Evolutionary conservation across 1,140 invertebrate species (phyloP).

Genomic region (Ganaspis sp.): DNA sequence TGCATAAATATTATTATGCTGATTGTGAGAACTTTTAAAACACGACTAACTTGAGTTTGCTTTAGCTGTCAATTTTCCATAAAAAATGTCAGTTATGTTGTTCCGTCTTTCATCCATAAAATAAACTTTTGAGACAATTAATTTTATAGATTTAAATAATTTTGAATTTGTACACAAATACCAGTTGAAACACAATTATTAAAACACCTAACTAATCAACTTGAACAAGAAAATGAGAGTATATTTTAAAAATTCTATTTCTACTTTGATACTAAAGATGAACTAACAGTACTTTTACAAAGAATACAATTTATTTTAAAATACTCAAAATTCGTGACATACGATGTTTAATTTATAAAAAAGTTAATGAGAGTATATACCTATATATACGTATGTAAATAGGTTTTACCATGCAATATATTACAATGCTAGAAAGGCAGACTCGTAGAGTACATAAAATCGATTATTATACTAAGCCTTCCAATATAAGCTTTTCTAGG

Average conservation of each 20-base stretch:
- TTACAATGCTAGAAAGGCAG: conserved; percentile 2
- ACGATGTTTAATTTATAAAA: background rate
- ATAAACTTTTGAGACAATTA: no score
- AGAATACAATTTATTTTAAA: background rate
- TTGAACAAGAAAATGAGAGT: background rate
- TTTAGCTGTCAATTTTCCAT: no score
- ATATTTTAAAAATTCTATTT: background rate
- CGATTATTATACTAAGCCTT: conserved; percentile 2
- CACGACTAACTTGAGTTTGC: no score
- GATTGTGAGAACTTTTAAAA: no score
- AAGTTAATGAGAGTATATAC: background rate
- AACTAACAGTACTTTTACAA: background rate
- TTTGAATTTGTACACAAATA: no score
- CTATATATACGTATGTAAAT: background rate
- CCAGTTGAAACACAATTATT: background rate
- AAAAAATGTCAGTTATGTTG: no score
- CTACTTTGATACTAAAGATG: background rate
- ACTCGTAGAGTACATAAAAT: background rate
- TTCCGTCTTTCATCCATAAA: no score
- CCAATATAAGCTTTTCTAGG: conserved; percentile 18
- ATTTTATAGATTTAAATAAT: no score
- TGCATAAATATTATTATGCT: no score
- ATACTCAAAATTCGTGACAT: background rate
- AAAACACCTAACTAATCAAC: background rate
- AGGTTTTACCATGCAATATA: conserved; percentile 15